Evolutionary conservation across 2,888 invertebrate species (phyloP), one percentile per base, ranked within the genome.

Genomic region (Escarpia spicata): DNA sequence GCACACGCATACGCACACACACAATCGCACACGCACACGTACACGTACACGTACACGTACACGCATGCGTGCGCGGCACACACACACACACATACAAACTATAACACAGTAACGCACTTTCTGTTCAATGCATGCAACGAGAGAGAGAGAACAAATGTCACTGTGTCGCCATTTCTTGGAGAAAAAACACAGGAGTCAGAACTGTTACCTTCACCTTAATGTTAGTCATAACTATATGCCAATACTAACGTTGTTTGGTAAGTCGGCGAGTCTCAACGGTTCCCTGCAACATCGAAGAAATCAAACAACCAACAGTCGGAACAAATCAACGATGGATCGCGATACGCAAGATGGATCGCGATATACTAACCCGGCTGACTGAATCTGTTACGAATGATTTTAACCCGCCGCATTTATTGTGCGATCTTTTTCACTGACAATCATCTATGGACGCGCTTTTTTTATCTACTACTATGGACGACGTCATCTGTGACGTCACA

Each of bases 291-390:
- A 52, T 2, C 9, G 19, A 26, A 75, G 75, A 26, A 75, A 19
- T 75, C n/a, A 75, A 75, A 75, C 3, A 75, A 75, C 26, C 75
- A n/a, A 75, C 75, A 75, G n/a, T 4, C 75, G n/a, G 26, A 75
- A 75, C 6, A 3, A 75, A 75, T 75, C 75, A 75, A 75, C 6
- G 75, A 75, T 75, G 75, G 12, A 60, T 60, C 19, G 60, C 60
- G 60, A 60, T 60, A 60, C 60, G 15, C 60, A 60, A 60, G 60
- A 60, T 60, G 60, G 19, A 75, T 75, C 75, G 75, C 75, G 75
- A 75, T 26, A 75, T n/a, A 75, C 75, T 19, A 75, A 75, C 75
- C 75, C 75, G 75, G 75, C 75, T 75, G 75, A 75, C 75, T 75
- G 26, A 75, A 75, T 75, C 75, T 4, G 26, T 75, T 75, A 75